Conservation (phyloP, 2,888 invertebrate species). For the Megalurothrips usitatus region DNA sequence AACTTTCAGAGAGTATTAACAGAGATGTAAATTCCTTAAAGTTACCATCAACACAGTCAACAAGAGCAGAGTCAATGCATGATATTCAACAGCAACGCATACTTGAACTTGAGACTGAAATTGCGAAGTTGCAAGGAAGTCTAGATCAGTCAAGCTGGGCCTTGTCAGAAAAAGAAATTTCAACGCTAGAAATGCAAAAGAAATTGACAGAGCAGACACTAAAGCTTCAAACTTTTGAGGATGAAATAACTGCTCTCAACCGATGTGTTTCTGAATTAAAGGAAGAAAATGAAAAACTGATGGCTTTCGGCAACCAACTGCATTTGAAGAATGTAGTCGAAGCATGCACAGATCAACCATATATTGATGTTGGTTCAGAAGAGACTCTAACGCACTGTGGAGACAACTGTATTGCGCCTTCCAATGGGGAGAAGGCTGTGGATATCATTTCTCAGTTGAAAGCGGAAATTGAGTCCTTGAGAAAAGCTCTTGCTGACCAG, state of each 20-base stretch:
- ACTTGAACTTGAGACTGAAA: neutral
- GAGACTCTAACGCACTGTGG: too few species aligned
- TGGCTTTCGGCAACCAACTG: neutral
- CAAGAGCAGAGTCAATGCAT: neutral
- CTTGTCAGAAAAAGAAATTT: slow-evolving; percentile 63
- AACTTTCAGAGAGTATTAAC: neutral
- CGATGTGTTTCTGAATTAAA: neutral
- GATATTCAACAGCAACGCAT: neutral
- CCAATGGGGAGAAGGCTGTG: neutral
- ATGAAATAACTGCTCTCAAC: slow-evolving; percentile 65
- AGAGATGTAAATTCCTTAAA: neutral
- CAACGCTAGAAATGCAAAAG: slow-evolving; percentile 39
- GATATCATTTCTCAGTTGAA: neutral
- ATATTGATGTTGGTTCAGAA: too few species aligned
- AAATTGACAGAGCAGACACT: slow-evolving; percentile 64
- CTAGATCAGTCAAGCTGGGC: slow-evolving; percentile 61
- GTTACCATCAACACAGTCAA: neutral
- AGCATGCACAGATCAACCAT: neutral
- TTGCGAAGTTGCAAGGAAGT: neutral
- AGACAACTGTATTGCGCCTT: neutral
- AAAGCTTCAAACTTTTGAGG: slow-evolving; percentile 64
- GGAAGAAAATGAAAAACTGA: neutral
- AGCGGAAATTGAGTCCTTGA: neutral
- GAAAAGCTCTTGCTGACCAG: slow-evolving; percentile 61
- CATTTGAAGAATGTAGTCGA: neutral